Evolutionary conservation across 2,888 invertebrate species (phyloP).

Genomic region (Diogma glabrata): DNA sequence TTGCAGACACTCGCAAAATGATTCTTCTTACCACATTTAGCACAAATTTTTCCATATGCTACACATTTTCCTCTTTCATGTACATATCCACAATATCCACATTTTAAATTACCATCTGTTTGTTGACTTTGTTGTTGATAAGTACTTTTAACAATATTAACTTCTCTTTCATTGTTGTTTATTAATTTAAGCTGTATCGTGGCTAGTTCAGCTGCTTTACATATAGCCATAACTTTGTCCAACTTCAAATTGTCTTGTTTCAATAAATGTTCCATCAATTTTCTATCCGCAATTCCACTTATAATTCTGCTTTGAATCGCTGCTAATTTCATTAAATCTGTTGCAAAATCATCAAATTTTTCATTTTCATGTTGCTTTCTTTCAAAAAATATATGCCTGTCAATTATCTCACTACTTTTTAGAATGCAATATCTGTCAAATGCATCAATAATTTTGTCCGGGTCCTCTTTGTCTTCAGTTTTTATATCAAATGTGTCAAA

Average conservation of each 20-base stretch:
- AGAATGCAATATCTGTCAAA: background rate
- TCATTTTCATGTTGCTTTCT: background rate
- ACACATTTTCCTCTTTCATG: background rate
- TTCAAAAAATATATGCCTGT: background rate
- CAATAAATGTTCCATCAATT: background rate
- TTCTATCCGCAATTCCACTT: background rate
- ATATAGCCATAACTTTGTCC: background rate
- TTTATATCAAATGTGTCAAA: background rate
- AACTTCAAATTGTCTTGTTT: background rate
- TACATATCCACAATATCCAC: background rate
- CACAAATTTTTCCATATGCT: background rate
- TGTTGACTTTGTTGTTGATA: background rate
- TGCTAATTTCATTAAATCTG: background rate
- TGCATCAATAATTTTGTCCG: background rate
- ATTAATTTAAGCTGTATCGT: background rate
- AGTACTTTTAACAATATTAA: background rate
- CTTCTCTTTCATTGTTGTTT: background rate
- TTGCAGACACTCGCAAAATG: background rate
- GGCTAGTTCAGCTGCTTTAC: background rate
- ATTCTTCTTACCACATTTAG: background rate
- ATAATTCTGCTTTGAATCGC: slow-evolving; percentile 2
- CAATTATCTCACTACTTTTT: no score
- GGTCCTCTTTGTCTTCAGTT: background rate
- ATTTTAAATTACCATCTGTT: no score
- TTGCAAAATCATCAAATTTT: background rate